These are phyloP conservation scores for Parnassius smintheus DNA, from an alignment of 2,888 invertebrate species.

Conservation along the genomic window DNA sequence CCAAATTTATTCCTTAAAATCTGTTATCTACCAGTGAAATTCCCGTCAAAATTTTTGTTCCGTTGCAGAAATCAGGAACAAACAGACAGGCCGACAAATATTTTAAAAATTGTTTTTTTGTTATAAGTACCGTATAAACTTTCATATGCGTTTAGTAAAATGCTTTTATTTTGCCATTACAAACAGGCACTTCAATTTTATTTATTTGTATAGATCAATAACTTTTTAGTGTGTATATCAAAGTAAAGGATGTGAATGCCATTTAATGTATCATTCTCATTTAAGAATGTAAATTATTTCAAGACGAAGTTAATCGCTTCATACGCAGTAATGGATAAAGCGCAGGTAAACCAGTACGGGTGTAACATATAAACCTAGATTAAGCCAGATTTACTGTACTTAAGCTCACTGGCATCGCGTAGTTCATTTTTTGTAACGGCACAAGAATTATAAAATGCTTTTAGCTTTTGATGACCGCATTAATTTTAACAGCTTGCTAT, in stretches of 20 bases:
- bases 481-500: conserved; percentile 6
- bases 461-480: not conserved
- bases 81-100: no score
- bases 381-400: conserved; percentile 24
- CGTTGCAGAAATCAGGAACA: no score
- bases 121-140: no score
- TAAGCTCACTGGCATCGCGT: conserved; percentile 23
- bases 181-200: no score
- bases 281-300: not conserved
- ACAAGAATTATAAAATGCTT: conserved; percentile 8
- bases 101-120: no score
- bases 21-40: no score
- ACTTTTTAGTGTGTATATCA: not conserved
- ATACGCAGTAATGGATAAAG: conserved; percentile 13
- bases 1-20: no score
- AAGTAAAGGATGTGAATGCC: not conserved
- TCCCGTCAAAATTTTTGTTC: no score
- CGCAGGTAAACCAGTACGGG: conserved; percentile 25
- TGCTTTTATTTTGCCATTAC: no score
- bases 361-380: conserved; percentile 34
- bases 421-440: conserved; percentile 30
- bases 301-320: not conserved
- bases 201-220: not conserved
- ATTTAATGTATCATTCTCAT: no score
- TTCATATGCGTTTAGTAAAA: no score